These are phyloP conservation scores for Megaustenia siamemsis DNA, from an alignment of 2,888 invertebrate species.

Conservation along the genomic window DNA sequence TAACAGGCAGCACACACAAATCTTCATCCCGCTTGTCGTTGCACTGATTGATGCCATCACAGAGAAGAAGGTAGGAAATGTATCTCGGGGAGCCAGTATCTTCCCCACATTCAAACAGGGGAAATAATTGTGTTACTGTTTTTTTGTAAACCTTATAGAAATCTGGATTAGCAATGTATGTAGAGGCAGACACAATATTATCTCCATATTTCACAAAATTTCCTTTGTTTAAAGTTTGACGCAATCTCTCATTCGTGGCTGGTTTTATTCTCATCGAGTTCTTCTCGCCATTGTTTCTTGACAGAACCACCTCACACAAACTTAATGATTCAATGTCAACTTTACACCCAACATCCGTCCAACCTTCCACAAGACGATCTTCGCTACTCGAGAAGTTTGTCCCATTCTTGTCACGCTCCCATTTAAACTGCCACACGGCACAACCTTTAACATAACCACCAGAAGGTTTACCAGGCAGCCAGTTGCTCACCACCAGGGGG, in stretches of 20 bases:
- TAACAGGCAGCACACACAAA: not conserved
- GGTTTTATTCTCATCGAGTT: not conserved
- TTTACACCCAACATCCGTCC: no score
- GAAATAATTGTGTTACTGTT: not conserved
- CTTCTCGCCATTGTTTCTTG: no score
- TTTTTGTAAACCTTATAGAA: not conserved
- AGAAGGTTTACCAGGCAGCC: no score
- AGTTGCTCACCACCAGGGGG: no score
- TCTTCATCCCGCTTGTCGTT: not conserved
- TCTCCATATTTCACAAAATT: not conserved
- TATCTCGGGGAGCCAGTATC: not conserved
- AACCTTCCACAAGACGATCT: no score
- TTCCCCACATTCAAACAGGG: constrained; percentile 17
- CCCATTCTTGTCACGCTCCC: no score
- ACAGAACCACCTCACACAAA: no score
- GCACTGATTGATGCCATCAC: constrained; percentile 8
- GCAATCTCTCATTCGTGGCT: not conserved
- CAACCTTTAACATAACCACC: no score
- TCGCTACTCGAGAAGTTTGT: no score
- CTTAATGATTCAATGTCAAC: no score
- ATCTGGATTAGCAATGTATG: not conserved
- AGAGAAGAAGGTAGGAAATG: constrained; percentile 13
- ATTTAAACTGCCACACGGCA: no score
- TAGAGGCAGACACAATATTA: constrained; percentile 16
- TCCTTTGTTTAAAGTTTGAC: not conserved